Evolutionary conservation across 2,888 invertebrate genomes (phyloP).

Genomic region (Sarcophaga variegata): DNA sequence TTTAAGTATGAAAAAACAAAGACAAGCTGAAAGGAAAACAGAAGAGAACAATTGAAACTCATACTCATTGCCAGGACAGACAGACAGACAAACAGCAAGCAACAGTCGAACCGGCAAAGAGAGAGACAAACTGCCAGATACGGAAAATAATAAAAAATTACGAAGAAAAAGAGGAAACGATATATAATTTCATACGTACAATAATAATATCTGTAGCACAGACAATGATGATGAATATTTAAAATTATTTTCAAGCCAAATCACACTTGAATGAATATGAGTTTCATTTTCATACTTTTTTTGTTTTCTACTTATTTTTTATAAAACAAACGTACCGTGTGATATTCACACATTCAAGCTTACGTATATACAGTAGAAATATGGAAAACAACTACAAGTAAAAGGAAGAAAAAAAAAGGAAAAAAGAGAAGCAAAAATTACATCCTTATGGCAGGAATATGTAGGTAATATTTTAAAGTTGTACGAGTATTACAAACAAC

Average conservation of each 20-base stretch:
- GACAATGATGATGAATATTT: conserved; percentile 39
- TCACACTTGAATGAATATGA: conserved; percentile 53
- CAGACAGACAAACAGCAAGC: background rate
- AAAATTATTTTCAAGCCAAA: conserved; percentile 42
- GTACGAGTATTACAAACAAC: too few relatives aligned
- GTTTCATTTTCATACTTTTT: conserved; percentile 27
- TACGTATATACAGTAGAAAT: background rate
- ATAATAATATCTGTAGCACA: conserved; percentile 26
- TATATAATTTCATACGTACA: conserved; percentile 10
- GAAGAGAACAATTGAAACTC: background rate
- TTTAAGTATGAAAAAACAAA: background rate
- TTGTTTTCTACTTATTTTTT: too few relatives aligned
- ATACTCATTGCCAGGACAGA: background rate
- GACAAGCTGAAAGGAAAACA: background rate
- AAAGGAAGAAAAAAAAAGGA: background rate
- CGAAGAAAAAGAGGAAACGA: conserved; percentile 27
- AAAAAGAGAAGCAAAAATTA: too few relatives aligned
- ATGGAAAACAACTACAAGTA: conserved; percentile 9
- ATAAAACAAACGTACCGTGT: conserved; percentile 33
- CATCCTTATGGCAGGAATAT: too few relatives aligned
- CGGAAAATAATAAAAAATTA: conserved; percentile 10
- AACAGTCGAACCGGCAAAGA: too few relatives aligned
- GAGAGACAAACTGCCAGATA: background rate
- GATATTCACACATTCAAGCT: background rate
- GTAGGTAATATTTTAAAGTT: too few relatives aligned